These are phyloP conservation scores for Chrysemys picta DNA, from an alignment of 2,113 vertebrate genomes.

Conservation along the genomic window DNA sequence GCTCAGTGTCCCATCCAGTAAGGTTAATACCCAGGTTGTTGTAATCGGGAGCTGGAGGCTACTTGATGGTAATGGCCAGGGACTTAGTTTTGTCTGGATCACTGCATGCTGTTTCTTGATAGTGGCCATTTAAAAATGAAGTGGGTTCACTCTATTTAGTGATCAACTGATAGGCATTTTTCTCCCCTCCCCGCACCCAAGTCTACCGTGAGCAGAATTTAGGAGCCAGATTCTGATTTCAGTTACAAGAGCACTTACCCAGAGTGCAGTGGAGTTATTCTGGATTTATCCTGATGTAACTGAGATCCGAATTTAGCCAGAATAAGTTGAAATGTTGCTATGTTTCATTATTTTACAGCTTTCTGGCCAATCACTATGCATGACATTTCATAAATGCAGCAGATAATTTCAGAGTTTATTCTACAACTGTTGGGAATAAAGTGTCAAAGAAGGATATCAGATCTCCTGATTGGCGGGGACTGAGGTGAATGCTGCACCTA, in stretches of 20 bases:
- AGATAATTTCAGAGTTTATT: neutral
- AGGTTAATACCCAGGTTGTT: neutral
- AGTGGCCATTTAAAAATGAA: neutral
- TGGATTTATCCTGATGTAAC: neutral
- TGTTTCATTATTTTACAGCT: neutral
- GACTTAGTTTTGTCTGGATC: neutral
- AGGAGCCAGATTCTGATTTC: neutral
- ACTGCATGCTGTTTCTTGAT: neutral
- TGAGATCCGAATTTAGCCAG: neutral
- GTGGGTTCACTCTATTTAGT: neutral
- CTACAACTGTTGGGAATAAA: neutral
- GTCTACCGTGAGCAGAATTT: neutral
- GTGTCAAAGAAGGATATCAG: neutral
- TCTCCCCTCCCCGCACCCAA: neutral
- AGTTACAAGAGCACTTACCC: neutral
- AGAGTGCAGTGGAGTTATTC: neutral
- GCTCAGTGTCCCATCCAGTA: neutral
- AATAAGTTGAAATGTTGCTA: neutral
- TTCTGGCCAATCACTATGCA: neutral
- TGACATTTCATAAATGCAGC: neutral
- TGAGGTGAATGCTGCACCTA: neutral
- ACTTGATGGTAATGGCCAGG: neutral
- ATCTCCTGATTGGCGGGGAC: neutral
- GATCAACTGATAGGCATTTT: neutral
- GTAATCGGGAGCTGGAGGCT: neutral